Evolutionary conservation across 2,797 vertebrate species (phyloP).

Genomic region (Luscinia luscinia): DNA sequence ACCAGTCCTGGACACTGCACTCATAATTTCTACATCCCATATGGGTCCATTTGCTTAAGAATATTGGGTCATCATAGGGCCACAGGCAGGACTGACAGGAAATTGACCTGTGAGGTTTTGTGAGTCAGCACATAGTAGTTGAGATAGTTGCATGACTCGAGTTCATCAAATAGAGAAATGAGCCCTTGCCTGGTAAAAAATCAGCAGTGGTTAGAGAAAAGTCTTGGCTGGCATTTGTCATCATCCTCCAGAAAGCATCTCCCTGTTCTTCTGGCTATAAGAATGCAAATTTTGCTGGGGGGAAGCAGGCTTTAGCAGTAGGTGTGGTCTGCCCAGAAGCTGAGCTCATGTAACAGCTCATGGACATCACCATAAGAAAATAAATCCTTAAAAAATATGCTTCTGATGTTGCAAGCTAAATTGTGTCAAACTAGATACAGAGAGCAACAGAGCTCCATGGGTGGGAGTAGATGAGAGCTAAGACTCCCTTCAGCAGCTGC

Average conservation of each 20-base stretch:
- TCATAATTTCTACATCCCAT: neutral
- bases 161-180: neutral
- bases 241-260: neutral
- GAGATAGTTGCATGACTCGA: neutral
- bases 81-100: neutral
- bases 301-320: neutral
- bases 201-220: neutral
- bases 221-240: neutral
- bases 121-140: neutral
- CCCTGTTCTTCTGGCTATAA: neutral
- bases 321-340: slow-evolving; percentile 1
- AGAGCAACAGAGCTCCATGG: neutral
- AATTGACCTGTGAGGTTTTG: neutral
- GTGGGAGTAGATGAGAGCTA: neutral
- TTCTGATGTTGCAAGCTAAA: neutral
- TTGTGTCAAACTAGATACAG: neutral
- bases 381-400: neutral
- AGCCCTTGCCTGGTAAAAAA: neutral
- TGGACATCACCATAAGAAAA: neutral
- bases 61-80: neutral
- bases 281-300: neutral
- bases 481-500: neutral
- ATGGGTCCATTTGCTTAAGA: neutral
- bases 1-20: neutral
- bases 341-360: neutral